phyloP scores from a whole-genome alignment of 2,888 invertebrate genomes.

The Liodrosophila aerea region DNA sequence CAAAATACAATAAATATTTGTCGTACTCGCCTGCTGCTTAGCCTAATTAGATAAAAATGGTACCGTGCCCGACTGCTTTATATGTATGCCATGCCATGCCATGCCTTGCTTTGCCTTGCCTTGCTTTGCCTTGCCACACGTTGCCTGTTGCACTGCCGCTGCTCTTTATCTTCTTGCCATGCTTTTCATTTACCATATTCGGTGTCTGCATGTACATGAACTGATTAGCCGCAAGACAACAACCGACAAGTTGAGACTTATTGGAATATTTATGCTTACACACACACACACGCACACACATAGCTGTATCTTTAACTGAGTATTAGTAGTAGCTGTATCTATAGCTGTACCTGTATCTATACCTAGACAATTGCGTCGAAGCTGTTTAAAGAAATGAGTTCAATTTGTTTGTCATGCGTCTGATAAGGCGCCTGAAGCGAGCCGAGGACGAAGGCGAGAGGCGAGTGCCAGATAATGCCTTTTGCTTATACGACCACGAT shows the following conservation, averaged over 20 bases:
- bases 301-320: conserved; percentile 20
- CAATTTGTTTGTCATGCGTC: conserved; percentile 65
- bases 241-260: conserved; percentile 62
- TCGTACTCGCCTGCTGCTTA: conserved; percentile 60
- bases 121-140: conserved; percentile 47
- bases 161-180: conserved; percentile 28
- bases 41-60: conserved; percentile 79
- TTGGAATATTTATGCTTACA: conserved; percentile 54
- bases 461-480: conserved; percentile 35
- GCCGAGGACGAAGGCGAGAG: conserved; percentile 1
- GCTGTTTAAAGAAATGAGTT: conserved; percentile 73
- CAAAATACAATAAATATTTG: conserved; percentile 69
- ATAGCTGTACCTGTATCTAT: conserved; percentile 11
- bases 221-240: conserved; percentile 54
- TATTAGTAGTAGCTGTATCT: conserved; percentile 13
- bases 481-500: conserved; percentile 7
- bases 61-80: conserved; percentile 33
- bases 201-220: conserved; percentile 47
- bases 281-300: not conserved
- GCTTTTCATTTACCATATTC: conserved; percentile 74
- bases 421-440: conserved; percentile 53
- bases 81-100: conserved; percentile 45
- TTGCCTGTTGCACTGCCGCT: conserved; percentile 22
- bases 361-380: conserved; percentile 61
- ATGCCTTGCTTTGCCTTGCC: conserved; percentile 8